Evolutionary conservation across 1,140 invertebrate genomes (phyloP).

Genomic region (Battus philenor): DNA sequence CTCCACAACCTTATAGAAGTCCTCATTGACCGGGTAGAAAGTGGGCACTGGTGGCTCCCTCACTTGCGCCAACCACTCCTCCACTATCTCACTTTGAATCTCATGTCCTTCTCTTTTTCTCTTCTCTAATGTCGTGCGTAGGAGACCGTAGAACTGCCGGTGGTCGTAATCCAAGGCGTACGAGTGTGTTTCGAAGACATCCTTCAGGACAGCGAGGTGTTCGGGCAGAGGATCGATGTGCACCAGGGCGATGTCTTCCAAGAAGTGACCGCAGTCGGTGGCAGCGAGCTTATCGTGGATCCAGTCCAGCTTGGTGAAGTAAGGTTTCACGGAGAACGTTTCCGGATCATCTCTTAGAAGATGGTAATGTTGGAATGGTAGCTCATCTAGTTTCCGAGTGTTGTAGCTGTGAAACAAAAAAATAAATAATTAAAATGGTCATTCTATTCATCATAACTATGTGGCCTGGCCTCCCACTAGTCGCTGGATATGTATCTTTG

Average conservation of each 20-base stretch:
- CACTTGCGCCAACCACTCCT: conserved; percentile 59
- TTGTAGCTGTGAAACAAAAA: conserved; percentile 82
- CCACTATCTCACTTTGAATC: conserved; percentile 52
- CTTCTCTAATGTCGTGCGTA: conserved; percentile 77
- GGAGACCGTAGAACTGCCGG: conserved; percentile 83
- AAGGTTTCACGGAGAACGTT: conserved; percentile 55
- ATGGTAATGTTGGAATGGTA: conserved; percentile 83
- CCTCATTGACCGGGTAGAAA: conserved; percentile 68
- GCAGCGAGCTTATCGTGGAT: conserved; percentile 85
- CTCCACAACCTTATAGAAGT: conserved; percentile 54
- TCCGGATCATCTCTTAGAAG: conserved; percentile 56
- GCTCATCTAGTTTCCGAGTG: conserved; percentile 87
- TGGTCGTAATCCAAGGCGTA: conserved; percentile 84
- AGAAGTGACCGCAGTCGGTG: conserved; percentile 79
- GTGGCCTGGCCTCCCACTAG: too few relatives aligned
- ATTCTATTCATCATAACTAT: too few relatives aligned
- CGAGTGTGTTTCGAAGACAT: conserved; percentile 80
- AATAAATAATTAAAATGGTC: too few relatives aligned
- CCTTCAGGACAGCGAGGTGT: conserved; percentile 79
- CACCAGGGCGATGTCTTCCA: conserved; percentile 80
- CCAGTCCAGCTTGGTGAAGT: conserved; percentile 83
- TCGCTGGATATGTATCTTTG: too few relatives aligned
- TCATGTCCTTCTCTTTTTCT: conserved; percentile 45
- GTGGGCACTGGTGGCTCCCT: conserved; percentile 75
- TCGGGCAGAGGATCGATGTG: conserved; percentile 66